Evolutionary conservation across 2,888 invertebrate genomes (phyloP), one percentile per base, ranked within the genome.

Genomic region (Drosophila mayaguana): DNA sequence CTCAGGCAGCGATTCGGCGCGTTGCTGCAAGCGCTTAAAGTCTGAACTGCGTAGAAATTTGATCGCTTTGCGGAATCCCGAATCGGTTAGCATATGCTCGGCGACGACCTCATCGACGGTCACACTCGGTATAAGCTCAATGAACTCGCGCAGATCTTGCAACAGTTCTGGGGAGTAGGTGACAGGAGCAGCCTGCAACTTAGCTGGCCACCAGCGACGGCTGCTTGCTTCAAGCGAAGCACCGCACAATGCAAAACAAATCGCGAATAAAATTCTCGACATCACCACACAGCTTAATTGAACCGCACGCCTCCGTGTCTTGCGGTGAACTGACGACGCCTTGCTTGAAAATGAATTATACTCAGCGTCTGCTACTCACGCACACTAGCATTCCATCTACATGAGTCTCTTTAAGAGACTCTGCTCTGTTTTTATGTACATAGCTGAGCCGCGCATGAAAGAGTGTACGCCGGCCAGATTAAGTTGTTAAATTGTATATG

Each of bases 121-220:
- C 0, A 67, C 56, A 2, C 25, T 32, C 20, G 91, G 90, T 62
- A 91, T 91, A 9, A 91, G 80, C 22, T 79, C 50, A 0, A 77
- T 22, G 60, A 91, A 91, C 45, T 90, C 91, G 14, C 75, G 78
- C 11, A 90, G 53, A 63, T 91, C 91, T 11, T 77, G 67, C 14
- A 90, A 38, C 64, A 91, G 78, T 66, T 91, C 91, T 4, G 91
- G 90, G 2, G 91, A 90, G 42, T 85, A 88, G 5, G 56, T 45
- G 1, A 84, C 59, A 5, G 32, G 54, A 5, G 48, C 2, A 5
- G 43, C 9, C 0, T 32, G 32, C 9, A 25, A 11, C n/a, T 45
- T 51, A 11, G 46, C 45, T 16, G 75, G 36, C 61, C 63, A 57
- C 54, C 60, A 48, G 12, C 48, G 45, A n/a, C 14, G 8, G 18